A percentile compares a stretch with the other conserved stretches of the same genome.
Evolutionary conservation across 2,888 invertebrate genomes (phyloP).

Genomic region (Rhamphomyia laevipes): DNA sequence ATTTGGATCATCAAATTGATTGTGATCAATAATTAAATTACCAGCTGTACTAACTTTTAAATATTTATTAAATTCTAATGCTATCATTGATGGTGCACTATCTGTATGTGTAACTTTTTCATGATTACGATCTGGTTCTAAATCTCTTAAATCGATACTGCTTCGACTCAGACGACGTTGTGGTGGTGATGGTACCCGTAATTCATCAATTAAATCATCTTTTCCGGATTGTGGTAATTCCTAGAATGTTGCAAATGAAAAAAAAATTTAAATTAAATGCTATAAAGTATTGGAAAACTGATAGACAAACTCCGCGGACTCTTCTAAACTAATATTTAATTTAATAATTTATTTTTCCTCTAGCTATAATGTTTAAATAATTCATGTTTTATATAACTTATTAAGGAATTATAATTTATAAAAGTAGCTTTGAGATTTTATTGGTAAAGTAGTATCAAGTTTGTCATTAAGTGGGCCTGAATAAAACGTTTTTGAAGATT

Average conservation of each 20-base stretch:
- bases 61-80: constrained; percentile 27
- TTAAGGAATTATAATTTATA: no score
- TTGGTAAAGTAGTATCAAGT: no score
- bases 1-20: neutral
- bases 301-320: no score
- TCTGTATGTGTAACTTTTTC: constrained; percentile 38
- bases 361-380: no score
- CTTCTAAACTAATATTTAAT: no score
- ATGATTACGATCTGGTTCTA: constrained; percentile 29
- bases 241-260: constrained; percentile 20
- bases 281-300: no score
- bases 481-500: no score
- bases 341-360: no score
- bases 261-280: no score
- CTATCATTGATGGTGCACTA: constrained; percentile 38
- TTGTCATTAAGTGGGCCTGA: no score
- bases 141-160: constrained; percentile 37
- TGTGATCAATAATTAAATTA: neutral
- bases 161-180: constrained; percentile 37
- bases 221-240: constrained; percentile 32
- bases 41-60: constrained; percentile 9
- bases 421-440: no score
- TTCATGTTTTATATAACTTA: no score
- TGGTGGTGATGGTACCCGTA: constrained; percentile 37
- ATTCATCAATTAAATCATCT: constrained; percentile 35